These are phyloP conservation scores for Chelon auratus DNA, from an alignment of 2,797 vertebrate genomes.

Conservation along the genomic window DNA sequence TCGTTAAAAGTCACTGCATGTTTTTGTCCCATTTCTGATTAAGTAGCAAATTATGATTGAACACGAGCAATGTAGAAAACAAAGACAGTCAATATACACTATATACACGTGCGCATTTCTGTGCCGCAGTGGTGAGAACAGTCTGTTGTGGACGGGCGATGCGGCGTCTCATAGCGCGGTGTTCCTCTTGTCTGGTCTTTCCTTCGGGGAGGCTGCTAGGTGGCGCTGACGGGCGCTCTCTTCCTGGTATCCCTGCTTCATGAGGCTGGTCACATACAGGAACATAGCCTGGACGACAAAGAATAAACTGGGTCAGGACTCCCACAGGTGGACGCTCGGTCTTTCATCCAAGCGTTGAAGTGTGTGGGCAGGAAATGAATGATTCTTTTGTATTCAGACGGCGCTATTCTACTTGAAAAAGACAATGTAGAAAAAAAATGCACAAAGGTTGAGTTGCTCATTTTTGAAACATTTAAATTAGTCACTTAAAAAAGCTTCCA, in stretches of 20 bases:
- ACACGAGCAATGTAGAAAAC: constrained; percentile 51
- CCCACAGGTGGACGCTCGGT: not conserved
- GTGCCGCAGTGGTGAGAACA: constrained; percentile 35
- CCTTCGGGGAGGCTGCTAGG: constrained; percentile 63
- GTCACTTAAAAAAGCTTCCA: no score
- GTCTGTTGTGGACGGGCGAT: constrained; percentile 17
- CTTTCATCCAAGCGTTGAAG: not conserved
- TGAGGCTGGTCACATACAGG: constrained; percentile 80
- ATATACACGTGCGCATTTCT: constrained; percentile 62
- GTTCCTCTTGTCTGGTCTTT: constrained; percentile 80
- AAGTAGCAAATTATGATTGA: constrained; percentile 18
- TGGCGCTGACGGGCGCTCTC: constrained; percentile 69
- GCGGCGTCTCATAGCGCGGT: constrained; percentile 72
- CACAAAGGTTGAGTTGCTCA: no score
- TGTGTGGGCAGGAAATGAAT: no score
- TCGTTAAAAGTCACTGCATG: constrained; percentile 49
- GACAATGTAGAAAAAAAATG: no score
- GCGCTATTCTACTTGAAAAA: no score
- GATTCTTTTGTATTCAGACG: no score
- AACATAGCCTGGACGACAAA: constrained; percentile 79
- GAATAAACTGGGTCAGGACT: not conserved
- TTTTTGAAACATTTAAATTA: no score
- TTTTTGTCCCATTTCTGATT: constrained; percentile 17
- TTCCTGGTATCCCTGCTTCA: constrained; percentile 82
- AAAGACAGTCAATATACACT: constrained; percentile 59